Evolutionary conservation across 2,797 vertebrate species (phyloP).

Genomic region (Crax fasciolata): DNA sequence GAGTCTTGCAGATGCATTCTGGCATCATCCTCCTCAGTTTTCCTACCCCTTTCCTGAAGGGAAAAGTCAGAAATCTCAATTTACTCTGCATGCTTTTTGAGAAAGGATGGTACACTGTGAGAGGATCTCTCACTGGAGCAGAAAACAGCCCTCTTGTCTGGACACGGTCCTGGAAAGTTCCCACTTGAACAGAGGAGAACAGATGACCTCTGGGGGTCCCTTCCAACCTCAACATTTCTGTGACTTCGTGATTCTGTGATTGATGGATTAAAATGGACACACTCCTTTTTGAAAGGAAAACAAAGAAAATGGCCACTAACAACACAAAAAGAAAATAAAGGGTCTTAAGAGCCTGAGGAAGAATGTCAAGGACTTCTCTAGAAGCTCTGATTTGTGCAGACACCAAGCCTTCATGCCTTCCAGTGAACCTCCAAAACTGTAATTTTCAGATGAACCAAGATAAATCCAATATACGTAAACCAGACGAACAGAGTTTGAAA

Average conservation of each 20-base stretch:
- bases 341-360: background rate
- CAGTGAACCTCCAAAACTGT: background rate
- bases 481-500: background rate
- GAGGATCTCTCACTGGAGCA: background rate
- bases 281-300: background rate
- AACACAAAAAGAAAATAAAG: background rate
- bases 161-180: background rate
- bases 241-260: background rate
- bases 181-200: background rate
- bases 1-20: background rate
- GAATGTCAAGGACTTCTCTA: background rate
- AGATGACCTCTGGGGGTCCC: background rate
- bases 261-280: background rate
- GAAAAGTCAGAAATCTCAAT: background rate
- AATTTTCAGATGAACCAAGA: background rate
- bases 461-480: conserved; percentile 15
- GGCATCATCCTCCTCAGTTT: background rate
- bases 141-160: background rate
- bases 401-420: background rate
- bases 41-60: background rate
- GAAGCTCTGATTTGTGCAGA: background rate
- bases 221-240: background rate
- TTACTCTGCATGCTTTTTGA: background rate
- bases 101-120: background rate
- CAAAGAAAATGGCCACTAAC: background rate